Percentiles rank a stretch among this genome's conserved stretches.
Evolutionary conservation across 1,140 invertebrate species (phyloP).

Genomic region (Heliothis virescens): DNA sequence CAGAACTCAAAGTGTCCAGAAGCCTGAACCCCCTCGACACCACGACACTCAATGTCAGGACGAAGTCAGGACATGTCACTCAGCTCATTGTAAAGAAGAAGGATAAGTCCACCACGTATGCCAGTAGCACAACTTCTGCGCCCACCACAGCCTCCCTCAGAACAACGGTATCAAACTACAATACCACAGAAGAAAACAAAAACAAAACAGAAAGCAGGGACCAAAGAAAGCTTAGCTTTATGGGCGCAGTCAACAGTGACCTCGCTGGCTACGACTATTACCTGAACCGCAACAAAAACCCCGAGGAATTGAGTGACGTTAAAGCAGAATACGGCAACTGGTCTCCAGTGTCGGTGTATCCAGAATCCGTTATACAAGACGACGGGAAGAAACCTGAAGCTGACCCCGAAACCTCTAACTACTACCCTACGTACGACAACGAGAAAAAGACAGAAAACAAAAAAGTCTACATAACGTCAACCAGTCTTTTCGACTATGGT

Average conservation of each 20-base stretch:
- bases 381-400: constrained; percentile 72
- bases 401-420: constrained; percentile 76
- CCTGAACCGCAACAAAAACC: constrained; percentile 76
- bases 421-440: constrained; percentile 82
- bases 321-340: constrained; percentile 85
- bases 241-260: constrained; percentile 73
- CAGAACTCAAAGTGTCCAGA: constrained; percentile 91
- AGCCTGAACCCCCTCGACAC: constrained; percentile 91
- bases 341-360: constrained; percentile 84
- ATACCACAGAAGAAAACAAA: constrained; percentile 67
- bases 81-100: constrained; percentile 92
- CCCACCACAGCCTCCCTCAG: constrained; percentile 72
- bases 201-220: constrained; percentile 79
- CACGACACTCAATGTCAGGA: constrained; percentile 91
- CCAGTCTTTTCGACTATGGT: constrained; percentile 78
- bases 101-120: constrained; percentile 80
- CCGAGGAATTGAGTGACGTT: constrained; percentile 78
- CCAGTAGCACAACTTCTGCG: constrained; percentile 66
- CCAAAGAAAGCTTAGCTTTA: constrained; percentile 79
- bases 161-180: constrained; percentile 65
- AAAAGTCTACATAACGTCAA: constrained; percentile 85
- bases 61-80: constrained; percentile 90
- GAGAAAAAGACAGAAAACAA: constrained; percentile 80
- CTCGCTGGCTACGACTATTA: constrained; percentile 84
- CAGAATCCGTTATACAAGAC: constrained; percentile 82